Percentiles rank a stretch among this genome's conserved stretches.
phyloP scores from a whole-genome alignment of 2,797 vertebrate species.

The Ateles fusciceps region DNA sequence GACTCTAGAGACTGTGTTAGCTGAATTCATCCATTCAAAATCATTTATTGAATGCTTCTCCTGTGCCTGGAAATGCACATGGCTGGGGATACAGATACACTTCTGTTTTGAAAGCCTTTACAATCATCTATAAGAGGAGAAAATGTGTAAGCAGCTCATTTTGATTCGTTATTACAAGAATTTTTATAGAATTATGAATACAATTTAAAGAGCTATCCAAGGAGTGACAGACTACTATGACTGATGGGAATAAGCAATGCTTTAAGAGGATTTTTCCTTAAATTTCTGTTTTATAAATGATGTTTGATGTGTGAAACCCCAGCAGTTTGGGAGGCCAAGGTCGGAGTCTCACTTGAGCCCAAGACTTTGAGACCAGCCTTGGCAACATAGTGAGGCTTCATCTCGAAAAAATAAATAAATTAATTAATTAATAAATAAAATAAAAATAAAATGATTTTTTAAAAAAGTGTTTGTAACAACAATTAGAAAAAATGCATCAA shows the following conservation, averaged over 20 bases:
- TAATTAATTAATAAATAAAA: no score
- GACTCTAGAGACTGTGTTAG: not conserved
- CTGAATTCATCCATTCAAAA: not conserved
- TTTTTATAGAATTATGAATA: not conserved
- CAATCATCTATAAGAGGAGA: not conserved
- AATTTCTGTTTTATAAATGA: not conserved
- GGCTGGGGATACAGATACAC: not conserved
- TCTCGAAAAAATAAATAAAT: not conserved
- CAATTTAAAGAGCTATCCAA: not conserved
- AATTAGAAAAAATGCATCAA: not conserved
- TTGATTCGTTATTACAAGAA: not conserved
- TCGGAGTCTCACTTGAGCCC: not conserved
- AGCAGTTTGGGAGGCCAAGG: not conserved
- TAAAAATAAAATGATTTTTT: no score
- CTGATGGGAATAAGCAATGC: not conserved
- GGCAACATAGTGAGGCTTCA: not conserved
- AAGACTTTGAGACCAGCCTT: not conserved
- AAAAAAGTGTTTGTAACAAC: not conserved
- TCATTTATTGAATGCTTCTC: not conserved
- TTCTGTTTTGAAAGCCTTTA: not conserved
- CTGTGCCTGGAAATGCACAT: not conserved
- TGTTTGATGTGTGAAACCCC: not conserved
- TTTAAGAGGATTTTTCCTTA: not conserved
- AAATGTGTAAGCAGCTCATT: not conserved
- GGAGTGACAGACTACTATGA: not conserved